phyloP scores from a whole-genome alignment of 2,113 vertebrate species.

The Mystacornis crossleyi region DNA sequence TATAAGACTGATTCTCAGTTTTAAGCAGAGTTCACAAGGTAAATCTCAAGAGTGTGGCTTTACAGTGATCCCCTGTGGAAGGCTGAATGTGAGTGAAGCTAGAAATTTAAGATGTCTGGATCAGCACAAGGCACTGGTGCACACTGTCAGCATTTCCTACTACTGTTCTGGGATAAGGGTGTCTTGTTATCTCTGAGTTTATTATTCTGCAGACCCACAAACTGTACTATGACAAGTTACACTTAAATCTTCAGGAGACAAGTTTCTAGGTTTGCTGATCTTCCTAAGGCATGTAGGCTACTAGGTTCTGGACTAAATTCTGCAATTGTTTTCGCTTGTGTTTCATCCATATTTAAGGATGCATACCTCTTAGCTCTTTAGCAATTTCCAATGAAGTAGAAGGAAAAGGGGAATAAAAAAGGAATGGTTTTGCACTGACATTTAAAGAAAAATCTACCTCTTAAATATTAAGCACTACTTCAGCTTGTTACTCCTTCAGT shows the following conservation, averaged over 20 bases:
- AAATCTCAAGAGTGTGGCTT: slow-evolving; percentile 58
- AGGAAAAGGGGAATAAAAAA: accelerated
- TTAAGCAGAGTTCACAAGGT: slow-evolving; percentile 58
- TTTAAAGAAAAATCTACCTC: background rate
- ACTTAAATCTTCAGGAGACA: background rate
- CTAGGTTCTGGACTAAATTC: background rate
- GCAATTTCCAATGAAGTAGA: background rate
- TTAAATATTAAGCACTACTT: background rate
- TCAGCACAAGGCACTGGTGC: slow-evolving; percentile 27
- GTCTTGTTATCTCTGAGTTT: slow-evolving; percentile 38
- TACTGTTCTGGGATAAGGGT: slow-evolving; percentile 34
- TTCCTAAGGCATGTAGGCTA: background rate
- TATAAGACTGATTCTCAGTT: background rate
- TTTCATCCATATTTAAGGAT: background rate
- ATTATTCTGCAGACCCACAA: background rate
- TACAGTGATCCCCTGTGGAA: slow-evolving; percentile 61
- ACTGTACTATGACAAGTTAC: background rate
- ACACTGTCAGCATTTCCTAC: background rate
- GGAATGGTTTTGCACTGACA: background rate
- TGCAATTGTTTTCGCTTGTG: background rate
- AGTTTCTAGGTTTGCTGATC: background rate
- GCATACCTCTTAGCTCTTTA: background rate
- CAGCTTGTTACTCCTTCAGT: background rate
- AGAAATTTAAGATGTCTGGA: slow-evolving; percentile 54
- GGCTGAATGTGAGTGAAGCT: slow-evolving; percentile 38